A percentile compares a stretch with the other conserved stretches of the same genome.
These are phyloP conservation scores for Mya arenaria DNA, from an alignment of 1,140 invertebrate species.

Conservation along the genomic window DNA sequence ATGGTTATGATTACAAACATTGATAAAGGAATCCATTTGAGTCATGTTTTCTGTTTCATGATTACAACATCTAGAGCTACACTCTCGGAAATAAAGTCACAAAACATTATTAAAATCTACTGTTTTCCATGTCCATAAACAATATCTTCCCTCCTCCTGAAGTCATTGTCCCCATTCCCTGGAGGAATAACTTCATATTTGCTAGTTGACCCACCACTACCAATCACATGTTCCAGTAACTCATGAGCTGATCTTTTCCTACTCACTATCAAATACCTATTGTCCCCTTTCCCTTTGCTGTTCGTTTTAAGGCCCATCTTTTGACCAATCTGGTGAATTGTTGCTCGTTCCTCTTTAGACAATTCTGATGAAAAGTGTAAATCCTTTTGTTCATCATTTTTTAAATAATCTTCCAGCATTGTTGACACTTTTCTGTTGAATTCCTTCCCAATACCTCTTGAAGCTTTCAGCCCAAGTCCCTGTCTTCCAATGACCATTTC, in stretches of 20 bases:
- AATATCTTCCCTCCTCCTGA: conserved; percentile 10
- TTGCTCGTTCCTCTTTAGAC: conserved; percentile 86
- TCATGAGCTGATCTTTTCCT: conserved; percentile 79
- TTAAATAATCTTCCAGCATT: conserved; percentile 68
- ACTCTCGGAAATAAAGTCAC: no score
- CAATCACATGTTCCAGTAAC: conserved; percentile 77
- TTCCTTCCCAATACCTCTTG: conserved; percentile 63
- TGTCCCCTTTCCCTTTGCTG: conserved; percentile 83
- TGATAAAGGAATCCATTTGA: no score
- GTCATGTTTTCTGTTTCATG: no score
- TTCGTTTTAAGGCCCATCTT: conserved; percentile 83
- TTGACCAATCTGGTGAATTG: conserved; percentile 83
- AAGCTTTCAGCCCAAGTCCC: conserved; percentile 69
- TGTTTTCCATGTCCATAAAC: conserved; percentile 35
- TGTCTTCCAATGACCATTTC: conserved; percentile 69
- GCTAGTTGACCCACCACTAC: conserved; percentile 76
- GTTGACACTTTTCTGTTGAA: conserved; percentile 64
- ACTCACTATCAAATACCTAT: conserved; percentile 82
- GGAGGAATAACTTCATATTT: conserved; percentile 81
- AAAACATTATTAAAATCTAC: no score
- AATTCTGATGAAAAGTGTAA: conserved; percentile 87
- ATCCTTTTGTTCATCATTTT: conserved; percentile 80
- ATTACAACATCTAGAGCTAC: no score
- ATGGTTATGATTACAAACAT: no score
- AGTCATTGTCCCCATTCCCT: conserved; percentile 17